Evolutionary conservation across 2,797 vertebrate genomes (phyloP).

Genomic region (Pseudochirops corinnae): DNA sequence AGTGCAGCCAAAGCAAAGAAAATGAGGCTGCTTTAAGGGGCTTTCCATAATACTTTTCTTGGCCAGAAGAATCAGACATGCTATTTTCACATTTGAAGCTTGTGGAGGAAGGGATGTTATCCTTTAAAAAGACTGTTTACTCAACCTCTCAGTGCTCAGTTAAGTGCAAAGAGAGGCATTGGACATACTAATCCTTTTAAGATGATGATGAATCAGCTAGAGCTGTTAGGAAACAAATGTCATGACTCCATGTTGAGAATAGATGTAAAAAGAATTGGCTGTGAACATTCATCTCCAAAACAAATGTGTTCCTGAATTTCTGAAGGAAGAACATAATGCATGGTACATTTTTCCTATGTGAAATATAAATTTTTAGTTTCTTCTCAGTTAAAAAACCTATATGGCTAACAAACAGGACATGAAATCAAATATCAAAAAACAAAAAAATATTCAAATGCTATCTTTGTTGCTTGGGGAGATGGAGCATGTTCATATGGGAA

Average conservation of each 20-base stretch:
- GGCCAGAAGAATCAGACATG: constrained; percentile 35
- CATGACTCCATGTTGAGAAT: constrained; percentile 35
- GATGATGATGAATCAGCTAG: constrained; percentile 67
- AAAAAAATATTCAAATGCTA: neutral
- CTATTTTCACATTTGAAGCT: constrained; percentile 62
- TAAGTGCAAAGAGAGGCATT: constrained; percentile 66
- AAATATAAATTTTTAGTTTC: neutral
- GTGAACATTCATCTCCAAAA: constrained; percentile 58
- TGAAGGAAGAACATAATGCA: neutral
- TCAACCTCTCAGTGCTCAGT: constrained; percentile 71
- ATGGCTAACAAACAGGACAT: neutral
- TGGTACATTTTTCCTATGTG: neutral
- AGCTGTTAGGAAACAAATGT: constrained; percentile 69
- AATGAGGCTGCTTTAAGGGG: neutral
- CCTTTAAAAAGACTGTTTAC: constrained; percentile 46
- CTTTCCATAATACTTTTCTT: neutral
- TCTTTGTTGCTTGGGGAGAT: neutral
- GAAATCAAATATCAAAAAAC: neutral
- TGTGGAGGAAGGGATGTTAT: constrained; percentile 29
- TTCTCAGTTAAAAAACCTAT: neutral
- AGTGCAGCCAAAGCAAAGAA: neutral
- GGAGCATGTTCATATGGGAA: neutral
- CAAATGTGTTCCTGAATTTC: constrained; percentile 30
- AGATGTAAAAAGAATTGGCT: constrained; percentile 60
- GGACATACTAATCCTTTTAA: constrained; percentile 71